phyloP scores from a whole-genome alignment of 35 echinoderm and acorn worm genomes.

The Heliocidaris erythrogramma region DNA sequence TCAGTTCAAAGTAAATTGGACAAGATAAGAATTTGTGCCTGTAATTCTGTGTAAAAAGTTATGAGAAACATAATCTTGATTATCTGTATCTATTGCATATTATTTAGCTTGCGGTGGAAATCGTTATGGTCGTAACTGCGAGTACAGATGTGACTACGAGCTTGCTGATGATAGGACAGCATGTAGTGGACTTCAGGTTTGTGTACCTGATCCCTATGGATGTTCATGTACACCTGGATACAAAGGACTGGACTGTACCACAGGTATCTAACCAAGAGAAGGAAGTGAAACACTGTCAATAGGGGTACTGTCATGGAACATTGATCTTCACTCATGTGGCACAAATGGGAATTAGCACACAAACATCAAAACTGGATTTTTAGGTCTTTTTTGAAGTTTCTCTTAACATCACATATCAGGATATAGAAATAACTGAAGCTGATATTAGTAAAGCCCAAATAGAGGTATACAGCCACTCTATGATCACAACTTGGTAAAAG shows the following conservation, averaged over 20 bases:
- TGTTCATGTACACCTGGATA: constrained; percentile 66
- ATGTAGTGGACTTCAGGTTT: constrained; percentile 41
- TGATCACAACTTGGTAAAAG: too few species aligned
- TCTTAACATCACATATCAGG: too few species aligned
- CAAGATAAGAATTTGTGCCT: too few species aligned
- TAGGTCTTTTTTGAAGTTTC: too few species aligned
- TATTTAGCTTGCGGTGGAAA: constrained; percentile 16
- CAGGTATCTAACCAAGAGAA: constrained; percentile 28
- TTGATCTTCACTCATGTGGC: neutral
- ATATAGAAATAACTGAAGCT: too few species aligned
- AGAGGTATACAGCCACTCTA: too few species aligned
- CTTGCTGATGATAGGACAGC: neutral
- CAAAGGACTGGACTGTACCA: constrained; percentile 52
- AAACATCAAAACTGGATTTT: too few species aligned
- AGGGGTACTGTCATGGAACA: neutral
- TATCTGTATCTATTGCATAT: neutral
- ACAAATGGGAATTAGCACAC: neutral
- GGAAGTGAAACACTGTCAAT: neutral
- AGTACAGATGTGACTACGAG: neutral
- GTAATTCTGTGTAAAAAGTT: too few species aligned
- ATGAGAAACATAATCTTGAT: neutral
- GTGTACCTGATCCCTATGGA: constrained; percentile 64
- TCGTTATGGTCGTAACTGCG: constrained; percentile 15
- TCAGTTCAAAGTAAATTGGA: too few species aligned
- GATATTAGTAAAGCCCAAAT: too few species aligned